These are phyloP conservation scores for Drosophila pseudotakahashii DNA, from an alignment of 2,888 invertebrate species.

Conservation along the genomic window DNA sequence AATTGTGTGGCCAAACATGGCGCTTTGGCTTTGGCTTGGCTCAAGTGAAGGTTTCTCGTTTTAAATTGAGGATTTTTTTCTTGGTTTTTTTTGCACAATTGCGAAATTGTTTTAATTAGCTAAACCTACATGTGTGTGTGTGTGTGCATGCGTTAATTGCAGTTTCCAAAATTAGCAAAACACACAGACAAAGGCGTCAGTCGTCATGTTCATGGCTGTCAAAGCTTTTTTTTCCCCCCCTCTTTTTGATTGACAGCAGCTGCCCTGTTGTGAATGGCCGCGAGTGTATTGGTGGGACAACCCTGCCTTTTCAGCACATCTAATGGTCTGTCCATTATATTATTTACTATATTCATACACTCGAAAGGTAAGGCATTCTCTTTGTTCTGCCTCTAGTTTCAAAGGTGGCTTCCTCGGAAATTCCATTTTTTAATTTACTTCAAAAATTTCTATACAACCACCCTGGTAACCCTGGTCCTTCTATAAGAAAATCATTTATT, in stretches of 20 bases:
- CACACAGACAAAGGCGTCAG: constrained; percentile 8
- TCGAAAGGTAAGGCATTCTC: constrained; percentile 10
- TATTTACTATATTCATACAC: not conserved
- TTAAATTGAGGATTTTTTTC: constrained; percentile 56
- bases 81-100: constrained; percentile 49
- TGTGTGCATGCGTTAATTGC: constrained; percentile 56
- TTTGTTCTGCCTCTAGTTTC: constrained; percentile 15
- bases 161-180: constrained; percentile 56
- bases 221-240: constrained; percentile 16
- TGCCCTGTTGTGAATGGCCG: constrained; percentile 5
- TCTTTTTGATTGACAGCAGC: constrained; percentile 50
- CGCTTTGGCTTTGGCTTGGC: constrained; percentile 27
- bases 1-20: constrained; percentile 48
- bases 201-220: constrained; percentile 34
- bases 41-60: constrained; percentile 54
- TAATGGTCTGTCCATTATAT: constrained; percentile 17
- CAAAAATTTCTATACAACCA: not conserved
- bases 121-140: constrained; percentile 28
- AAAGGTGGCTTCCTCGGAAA: constrained; percentile 1
- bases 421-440: not conserved
- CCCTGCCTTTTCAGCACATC: constrained; percentile 13
- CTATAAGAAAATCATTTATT: not conserved
- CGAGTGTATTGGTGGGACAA: constrained; percentile 9
- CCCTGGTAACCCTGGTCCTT: not conserved
- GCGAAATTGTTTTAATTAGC: constrained; percentile 68